These are phyloP conservation scores for Teleogryllus oceanicus DNA, from an alignment of 2,888 invertebrate genomes.

Conservation along the genomic window DNA sequence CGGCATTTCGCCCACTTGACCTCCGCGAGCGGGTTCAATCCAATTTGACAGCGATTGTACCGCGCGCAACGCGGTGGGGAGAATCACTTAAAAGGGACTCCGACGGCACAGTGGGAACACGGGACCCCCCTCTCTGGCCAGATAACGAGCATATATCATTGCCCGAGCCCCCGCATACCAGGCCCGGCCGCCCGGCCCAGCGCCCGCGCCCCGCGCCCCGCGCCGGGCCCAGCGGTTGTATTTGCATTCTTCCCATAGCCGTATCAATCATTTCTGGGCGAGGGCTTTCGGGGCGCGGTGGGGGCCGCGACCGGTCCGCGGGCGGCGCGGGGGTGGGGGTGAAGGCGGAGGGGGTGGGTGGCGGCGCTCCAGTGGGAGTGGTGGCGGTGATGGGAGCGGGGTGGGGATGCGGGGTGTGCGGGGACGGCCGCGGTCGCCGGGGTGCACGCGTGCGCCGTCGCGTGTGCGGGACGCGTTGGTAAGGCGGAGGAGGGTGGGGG, in stretches of 20 bases:
- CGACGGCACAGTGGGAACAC: not conserved
- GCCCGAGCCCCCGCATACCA: slow-evolving; percentile 8
- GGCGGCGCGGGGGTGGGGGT: not conserved
- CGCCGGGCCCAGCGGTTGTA: not conserved
- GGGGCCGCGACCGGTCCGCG: not conserved
- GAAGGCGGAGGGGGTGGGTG: not conserved
- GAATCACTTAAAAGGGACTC: not conserved
- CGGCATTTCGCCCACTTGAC: not conserved
- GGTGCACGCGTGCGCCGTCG: too few species aligned
- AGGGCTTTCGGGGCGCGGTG: not conserved
- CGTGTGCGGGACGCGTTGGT: too few species aligned
- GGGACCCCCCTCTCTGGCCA: not conserved
- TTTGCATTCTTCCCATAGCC: not conserved
- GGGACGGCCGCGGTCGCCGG: too few species aligned
- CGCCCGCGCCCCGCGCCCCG: not conserved
- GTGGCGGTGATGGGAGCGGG: too few species aligned
- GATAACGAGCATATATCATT: slow-evolving; percentile 18
- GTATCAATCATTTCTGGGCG: slow-evolving; percentile 3
- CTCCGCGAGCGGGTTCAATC: not conserved
- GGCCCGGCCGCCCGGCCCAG: not conserved
- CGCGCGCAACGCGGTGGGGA: not conserved
- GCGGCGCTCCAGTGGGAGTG: too few species aligned
- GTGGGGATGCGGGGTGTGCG: too few species aligned
- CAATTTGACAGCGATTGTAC: not conserved
- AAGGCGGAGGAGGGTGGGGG: too few species aligned